Base-by-base conservation (phyloP, 2,113 vertebrate genomes). In the Orientallactaga bullata region DNA sequence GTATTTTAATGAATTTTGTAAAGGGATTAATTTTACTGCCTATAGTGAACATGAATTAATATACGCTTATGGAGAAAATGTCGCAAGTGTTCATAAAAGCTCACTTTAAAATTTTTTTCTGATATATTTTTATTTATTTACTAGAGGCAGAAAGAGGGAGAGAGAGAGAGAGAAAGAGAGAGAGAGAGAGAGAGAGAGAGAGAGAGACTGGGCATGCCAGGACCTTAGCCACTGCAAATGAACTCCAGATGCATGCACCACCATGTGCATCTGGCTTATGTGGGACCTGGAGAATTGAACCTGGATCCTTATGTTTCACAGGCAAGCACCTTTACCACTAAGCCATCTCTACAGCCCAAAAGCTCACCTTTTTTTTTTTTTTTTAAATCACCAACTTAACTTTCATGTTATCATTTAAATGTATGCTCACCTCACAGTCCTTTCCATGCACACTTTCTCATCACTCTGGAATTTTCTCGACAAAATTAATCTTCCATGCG, bases 321-420 rank as follows among this genome's bases (percentile, higher is more conserved):
- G n/a, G n/a, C n/a, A n/a, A n/a, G n/a, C n/a, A n/a, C n/a, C n/a
- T n/a, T n/a, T n/a, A n/a, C n/a, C n/a, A n/a, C n/a, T n/a, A n/a
- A n/a, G n/a, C n/a, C n/a, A n/a, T n/a, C n/a, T n/a, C n/a, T n/a
- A n/a, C n/a, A n/a, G n/a, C n/a, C n/a, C 8, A 79, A 79, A 66
- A 35, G 68, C 24, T 12, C 47, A 72, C 23, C 7, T 61, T 89
- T 63, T 26, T 68, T n/a, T n/a, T 42, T 69, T 80, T 80, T 68
- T 51, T 66, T 51, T 66, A n/a, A n/a, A 68, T 84, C 24, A 35
- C 63, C 30, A 69, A 55, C 21, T 61, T 17, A 69, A 21, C 20
- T 60, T 10, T 69, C 73, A 26, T 47, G 20, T 28, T 35, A 16
- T 76, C 76, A 93, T 55, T 91, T 89, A 73, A 89, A 81, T 85